Conservation (phyloP, 2,888 invertebrate species). For the Nineta flava region DNA sequence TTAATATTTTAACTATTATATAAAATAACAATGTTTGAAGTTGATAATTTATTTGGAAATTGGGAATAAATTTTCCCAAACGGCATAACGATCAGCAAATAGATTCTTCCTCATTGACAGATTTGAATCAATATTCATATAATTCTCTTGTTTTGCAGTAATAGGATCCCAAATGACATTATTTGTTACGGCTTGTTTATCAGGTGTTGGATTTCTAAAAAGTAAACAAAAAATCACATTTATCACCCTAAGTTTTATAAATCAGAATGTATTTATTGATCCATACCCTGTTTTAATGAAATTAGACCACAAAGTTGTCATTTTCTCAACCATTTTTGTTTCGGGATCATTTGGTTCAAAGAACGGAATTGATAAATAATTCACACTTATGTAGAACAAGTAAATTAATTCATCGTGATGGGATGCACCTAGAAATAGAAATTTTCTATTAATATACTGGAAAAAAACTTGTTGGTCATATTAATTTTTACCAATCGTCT, state of each 20-base stretch:
- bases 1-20: no score
- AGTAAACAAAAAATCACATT: no score
- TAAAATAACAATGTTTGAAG: no score
- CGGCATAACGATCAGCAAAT: not conserved
- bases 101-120: not conserved
- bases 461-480: not conserved
- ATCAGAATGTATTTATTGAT: no score
- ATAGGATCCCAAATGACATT: not conserved
- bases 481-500: constrained; percentile 14
- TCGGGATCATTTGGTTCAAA: constrained; percentile 26
- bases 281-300: constrained; percentile 29
- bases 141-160: not conserved
- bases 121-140: not conserved
- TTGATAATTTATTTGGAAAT: no score
- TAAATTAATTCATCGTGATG: constrained; percentile 37
- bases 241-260: no score
- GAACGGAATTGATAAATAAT: constrained; percentile 20
- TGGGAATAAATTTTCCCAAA: not conserved
- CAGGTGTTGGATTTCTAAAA: no score
- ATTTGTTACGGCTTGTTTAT: no score
- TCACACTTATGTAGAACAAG: constrained; percentile 25
- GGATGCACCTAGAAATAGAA: constrained; percentile 23
- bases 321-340: constrained; percentile 24
- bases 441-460: not conserved
- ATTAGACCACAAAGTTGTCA: constrained; percentile 29